Evolutionary conservation across 2,888 invertebrate species (phyloP).

Genomic region (Pantelozetes paolii): DNA sequence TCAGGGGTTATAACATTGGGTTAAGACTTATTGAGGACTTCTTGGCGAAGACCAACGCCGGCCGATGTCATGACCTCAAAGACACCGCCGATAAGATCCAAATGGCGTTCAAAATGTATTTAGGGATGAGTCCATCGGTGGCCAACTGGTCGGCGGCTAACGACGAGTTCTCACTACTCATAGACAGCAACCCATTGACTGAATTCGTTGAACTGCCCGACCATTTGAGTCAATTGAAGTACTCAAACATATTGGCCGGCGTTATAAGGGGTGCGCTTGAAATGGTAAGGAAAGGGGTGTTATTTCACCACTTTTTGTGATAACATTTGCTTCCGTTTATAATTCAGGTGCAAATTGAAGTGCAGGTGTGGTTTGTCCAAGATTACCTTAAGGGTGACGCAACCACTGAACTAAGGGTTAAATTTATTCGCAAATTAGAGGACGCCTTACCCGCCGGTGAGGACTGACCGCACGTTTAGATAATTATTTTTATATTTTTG

Average conservation of each 20-base stretch:
- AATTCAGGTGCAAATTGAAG: slow-evolving; percentile 78
- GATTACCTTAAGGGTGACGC: slow-evolving; percentile 92
- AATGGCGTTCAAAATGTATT: slow-evolving; percentile 70
- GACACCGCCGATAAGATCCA: slow-evolving; percentile 85
- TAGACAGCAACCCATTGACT: slow-evolving; percentile 91
- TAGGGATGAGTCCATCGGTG: slow-evolving; percentile 86
- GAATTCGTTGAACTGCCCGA: slow-evolving; percentile 96
- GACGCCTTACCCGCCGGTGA: slow-evolving; percentile 98
- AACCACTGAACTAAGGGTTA: slow-evolving; percentile 86
- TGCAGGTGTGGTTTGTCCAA: slow-evolving; percentile 87
- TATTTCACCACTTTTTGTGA: neutral
- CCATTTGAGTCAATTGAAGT: slow-evolving; percentile 71
- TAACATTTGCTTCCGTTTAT: neutral
- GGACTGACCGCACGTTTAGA: slow-evolving; percentile 62
- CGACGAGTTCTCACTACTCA: slow-evolving; percentile 92
- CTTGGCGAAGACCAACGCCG: slow-evolving; percentile 80
- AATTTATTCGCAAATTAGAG: slow-evolving; percentile 88
- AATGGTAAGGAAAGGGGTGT: slow-evolving; percentile 66
- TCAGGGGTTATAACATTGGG: slow-evolving; percentile 92
- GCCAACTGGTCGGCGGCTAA: slow-evolving; percentile 89
- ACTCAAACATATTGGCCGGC: slow-evolving; percentile 88
- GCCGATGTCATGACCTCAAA: slow-evolving; percentile 87
- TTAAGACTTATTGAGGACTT: slow-evolving; percentile 96
- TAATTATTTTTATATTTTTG: neutral
- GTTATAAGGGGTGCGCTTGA: slow-evolving; percentile 82